Conservation (phyloP, 2,888 invertebrate genomes). For the Acleris literana region DNA sequence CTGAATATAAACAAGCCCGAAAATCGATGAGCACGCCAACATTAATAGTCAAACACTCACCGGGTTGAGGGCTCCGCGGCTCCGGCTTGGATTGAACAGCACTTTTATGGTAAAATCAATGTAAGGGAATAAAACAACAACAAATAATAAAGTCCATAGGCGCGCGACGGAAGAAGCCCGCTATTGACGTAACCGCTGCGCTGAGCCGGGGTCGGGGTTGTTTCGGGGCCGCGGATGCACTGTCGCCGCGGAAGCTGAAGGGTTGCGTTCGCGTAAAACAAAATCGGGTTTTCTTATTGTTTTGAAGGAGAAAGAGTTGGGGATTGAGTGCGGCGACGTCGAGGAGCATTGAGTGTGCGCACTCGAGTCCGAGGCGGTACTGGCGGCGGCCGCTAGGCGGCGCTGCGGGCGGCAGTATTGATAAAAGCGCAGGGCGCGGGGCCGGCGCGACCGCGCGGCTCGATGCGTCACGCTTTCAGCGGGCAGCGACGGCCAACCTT, state of each 20-base stretch:
- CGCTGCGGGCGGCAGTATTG: slow-evolving; percentile 68
- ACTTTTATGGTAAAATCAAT: slow-evolving; percentile 54
- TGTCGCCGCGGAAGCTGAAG: slow-evolving; percentile 44
- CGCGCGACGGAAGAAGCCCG: slow-evolving; percentile 46
- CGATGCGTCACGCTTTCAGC: slow-evolving; percentile 57
- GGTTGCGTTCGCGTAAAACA: slow-evolving; percentile 47
- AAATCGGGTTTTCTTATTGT: slow-evolving; percentile 61
- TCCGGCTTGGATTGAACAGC: slow-evolving; percentile 46
- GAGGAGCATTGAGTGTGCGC: slow-evolving; percentile 75
- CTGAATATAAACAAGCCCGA: slow-evolving; percentile 41
- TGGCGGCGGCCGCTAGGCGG: slow-evolving; percentile 69
- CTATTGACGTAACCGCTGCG: slow-evolving; percentile 61
- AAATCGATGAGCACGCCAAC: slow-evolving; percentile 47
- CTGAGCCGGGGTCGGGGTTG: slow-evolving; percentile 45
- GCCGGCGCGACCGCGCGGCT: slow-evolving; percentile 36
- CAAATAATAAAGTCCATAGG: slow-evolving; percentile 61
- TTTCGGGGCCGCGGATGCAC: slow-evolving; percentile 42
- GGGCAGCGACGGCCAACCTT: slow-evolving; percentile 62
- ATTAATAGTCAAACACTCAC: slow-evolving; percentile 58
- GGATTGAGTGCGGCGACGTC: slow-evolving; percentile 69
- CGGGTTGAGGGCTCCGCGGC: slow-evolving; percentile 53
- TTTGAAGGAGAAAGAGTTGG: slow-evolving; percentile 62
- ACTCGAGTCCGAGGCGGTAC: slow-evolving; percentile 63
- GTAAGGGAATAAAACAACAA: slow-evolving; percentile 46
- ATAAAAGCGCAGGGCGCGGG: slow-evolving; percentile 76